Percentiles rank a stretch among this genome's conserved stretches.
phyloP scores from a whole-genome alignment of 2,113 vertebrate species.

The Furnarius figulus region DNA sequence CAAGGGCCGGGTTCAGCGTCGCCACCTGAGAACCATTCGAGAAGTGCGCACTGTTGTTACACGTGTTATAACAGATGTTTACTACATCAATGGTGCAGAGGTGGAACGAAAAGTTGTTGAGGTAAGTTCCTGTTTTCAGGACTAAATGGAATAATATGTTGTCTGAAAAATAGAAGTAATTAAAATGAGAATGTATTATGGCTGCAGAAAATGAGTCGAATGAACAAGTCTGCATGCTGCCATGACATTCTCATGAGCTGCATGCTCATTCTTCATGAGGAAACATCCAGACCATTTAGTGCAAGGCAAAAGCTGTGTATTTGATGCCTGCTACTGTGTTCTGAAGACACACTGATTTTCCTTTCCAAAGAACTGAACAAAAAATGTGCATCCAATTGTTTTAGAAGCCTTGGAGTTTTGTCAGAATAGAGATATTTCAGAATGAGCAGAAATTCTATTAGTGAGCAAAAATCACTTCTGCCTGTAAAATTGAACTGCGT shows the following conservation, averaged over 20 bases:
- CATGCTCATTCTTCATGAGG: background rate
- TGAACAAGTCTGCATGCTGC: background rate
- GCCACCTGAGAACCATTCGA: conserved; percentile 89
- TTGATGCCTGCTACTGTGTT: background rate
- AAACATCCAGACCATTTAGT: background rate
- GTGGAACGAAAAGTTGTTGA: conserved; percentile 91
- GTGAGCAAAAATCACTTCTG: background rate
- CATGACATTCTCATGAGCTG: background rate
- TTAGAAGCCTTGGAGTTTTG: background rate
- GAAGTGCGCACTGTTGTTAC: conserved; percentile 93
- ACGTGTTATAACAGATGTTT: conserved; percentile 92
- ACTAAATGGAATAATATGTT: background rate
- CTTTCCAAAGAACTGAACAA: background rate
- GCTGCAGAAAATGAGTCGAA: background rate
- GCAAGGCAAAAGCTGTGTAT: background rate
- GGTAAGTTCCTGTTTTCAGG: conserved; percentile 63
- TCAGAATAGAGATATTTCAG: background rate
- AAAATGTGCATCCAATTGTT: background rate
- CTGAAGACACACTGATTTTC: background rate
- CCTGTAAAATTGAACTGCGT: background rate
- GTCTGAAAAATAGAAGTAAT: background rate
- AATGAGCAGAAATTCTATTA: background rate
- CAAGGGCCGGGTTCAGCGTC: conserved; percentile 75
- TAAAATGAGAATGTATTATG: background rate
- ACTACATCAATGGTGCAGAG: conserved; percentile 90